Evolutionary conservation across 2,888 invertebrate species (phyloP).

Genomic region (Corbicula japonica): DNA sequence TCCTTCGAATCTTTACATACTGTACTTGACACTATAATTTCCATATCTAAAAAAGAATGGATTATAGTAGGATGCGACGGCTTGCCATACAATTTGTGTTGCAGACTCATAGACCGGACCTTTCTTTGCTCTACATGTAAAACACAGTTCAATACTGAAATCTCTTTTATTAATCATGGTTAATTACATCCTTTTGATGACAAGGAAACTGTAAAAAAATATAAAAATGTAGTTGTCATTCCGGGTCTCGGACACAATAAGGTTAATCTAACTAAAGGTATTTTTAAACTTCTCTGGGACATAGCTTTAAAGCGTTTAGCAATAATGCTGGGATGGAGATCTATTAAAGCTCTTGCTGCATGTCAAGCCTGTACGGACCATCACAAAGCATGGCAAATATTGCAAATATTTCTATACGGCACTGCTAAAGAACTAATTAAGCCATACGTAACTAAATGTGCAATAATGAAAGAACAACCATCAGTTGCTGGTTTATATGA

Average conservation of each 20-base stretch:
- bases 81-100: slow-evolving; percentile 8
- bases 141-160: background rate
- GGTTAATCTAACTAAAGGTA: slow-evolving; percentile 12
- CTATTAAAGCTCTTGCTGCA: background rate
- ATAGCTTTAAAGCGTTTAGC: slow-evolving; percentile 6
- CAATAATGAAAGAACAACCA: background rate
- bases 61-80: slow-evolving; percentile 16
- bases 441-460: background rate
- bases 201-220: background rate
- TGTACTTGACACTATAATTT: slow-evolving; percentile 3
- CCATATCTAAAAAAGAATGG: slow-evolving; percentile 5
- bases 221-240: background rate
- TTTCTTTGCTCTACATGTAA: slow-evolving; percentile 1
- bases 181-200: background rate
- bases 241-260: slow-evolving; percentile 17
- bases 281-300: slow-evolving; percentile 25
- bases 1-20: slow-evolving; percentile 4
- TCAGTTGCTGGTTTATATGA: background rate
- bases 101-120: background rate
- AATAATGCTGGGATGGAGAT: slow-evolving; percentile 6
- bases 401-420: slow-evolving; percentile 16
- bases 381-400: slow-evolving; percentile 25
- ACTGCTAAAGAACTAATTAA: background rate
- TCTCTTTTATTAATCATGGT: background rate
- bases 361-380: slow-evolving; percentile 17